These are phyloP conservation scores for Neodiprion virginianus DNA, from an alignment of 1,140 invertebrate species.

Conservation along the genomic window DNA sequence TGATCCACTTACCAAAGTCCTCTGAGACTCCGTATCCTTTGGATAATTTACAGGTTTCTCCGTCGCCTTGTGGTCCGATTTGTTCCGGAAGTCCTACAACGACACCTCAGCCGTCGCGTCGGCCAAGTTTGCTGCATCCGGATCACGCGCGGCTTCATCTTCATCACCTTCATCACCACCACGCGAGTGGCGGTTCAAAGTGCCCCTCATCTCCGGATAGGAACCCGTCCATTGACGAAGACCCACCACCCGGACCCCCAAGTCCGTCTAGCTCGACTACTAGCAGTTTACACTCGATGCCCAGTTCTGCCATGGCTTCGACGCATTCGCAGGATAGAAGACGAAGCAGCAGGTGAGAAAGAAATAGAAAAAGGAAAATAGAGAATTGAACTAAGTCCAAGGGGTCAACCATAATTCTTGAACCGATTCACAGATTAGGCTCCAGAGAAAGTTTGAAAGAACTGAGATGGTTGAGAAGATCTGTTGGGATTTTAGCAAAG, in stretches of 20 bases:
- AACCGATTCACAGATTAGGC: no score
- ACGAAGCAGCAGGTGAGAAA: constrained; percentile 53
- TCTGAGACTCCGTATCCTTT: no score
- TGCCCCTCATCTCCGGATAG: constrained; percentile 50
- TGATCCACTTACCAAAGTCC: no score
- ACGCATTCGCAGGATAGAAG: constrained; percentile 54
- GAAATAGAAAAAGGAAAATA: neutral
- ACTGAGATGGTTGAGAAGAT: no score
- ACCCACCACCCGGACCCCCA: constrained; percentile 47
- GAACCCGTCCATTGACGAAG: constrained; percentile 48
- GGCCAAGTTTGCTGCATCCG: constrained; percentile 72
- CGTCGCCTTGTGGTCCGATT: constrained; percentile 62
- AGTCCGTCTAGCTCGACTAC: constrained; percentile 60
- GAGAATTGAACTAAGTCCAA: no score
- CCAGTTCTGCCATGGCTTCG: constrained; percentile 51
- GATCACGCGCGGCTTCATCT: constrained; percentile 70
- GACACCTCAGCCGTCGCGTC: constrained; percentile 59
- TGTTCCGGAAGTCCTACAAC: constrained; percentile 46
- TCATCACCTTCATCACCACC: constrained; percentile 59
- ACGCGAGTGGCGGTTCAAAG: constrained; percentile 46
- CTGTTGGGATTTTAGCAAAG: no score
- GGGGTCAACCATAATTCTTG: no score
- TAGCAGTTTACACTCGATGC: constrained; percentile 59
- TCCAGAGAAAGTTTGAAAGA: no score
- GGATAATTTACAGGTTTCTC: constrained; percentile 63